A percentile compares a stretch with the other conserved stretches of the same genome.
Conservation (phyloP, 2,888 invertebrate genomes). For the Cartodere bifasciata region DNA sequence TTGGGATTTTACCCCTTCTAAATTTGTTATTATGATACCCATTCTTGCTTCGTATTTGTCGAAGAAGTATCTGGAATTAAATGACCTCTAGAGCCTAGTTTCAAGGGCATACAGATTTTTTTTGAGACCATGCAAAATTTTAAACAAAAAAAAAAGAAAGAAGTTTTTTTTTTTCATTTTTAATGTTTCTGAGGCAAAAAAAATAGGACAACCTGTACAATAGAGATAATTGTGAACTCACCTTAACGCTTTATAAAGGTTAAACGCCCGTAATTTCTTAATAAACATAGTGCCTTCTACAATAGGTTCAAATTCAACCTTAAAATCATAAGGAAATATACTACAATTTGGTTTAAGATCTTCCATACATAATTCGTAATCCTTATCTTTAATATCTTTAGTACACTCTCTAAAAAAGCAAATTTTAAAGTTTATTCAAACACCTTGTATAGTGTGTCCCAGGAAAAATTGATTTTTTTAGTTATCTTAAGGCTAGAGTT, state of each 20-base stretch:
- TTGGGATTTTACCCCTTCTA: constrained; percentile 34
- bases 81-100: too few species aligned
- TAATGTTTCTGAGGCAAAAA: too few species aligned
- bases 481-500: too few species aligned
- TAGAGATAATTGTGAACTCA: too few species aligned
- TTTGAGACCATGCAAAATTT: too few species aligned
- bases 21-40: constrained; percentile 43
- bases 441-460: background rate
- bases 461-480: too few species aligned
- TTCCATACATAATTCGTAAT: constrained; percentile 45
- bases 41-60: constrained; percentile 34
- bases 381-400: constrained; percentile 35
- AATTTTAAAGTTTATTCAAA: background rate
- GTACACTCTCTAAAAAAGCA: constrained; percentile 32
- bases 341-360: constrained; percentile 43
- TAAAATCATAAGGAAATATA: constrained; percentile 45
- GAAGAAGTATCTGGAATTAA: constrained; percentile 40
- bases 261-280: constrained; percentile 42
- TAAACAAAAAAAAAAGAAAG: too few species aligned
- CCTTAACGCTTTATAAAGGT: constrained; percentile 46
- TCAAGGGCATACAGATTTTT: too few species aligned
- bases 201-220: background rate
- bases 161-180: too few species aligned
- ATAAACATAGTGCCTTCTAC: constrained; percentile 51
- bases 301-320: constrained; percentile 42